phyloP scores from a whole-genome alignment of 2,888 invertebrate species.

The Molanna angustata region DNA sequence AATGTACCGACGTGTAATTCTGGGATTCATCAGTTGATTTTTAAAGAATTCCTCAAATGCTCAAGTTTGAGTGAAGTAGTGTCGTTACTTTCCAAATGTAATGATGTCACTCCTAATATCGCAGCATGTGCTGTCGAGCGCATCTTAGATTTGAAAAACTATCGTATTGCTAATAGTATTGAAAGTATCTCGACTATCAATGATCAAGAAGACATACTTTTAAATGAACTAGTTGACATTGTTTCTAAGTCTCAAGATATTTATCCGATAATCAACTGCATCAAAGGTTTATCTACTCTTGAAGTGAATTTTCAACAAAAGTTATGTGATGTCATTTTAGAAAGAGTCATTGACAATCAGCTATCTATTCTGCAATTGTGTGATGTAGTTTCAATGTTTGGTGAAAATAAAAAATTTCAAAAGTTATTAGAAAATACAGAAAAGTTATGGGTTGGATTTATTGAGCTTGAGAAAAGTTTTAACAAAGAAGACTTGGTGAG shows the following conservation, averaged over 20 bases:
- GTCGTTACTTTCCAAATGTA: constrained; percentile 49
- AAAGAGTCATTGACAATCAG: constrained; percentile 59
- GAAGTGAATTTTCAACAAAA: constrained; percentile 50
- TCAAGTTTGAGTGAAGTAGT: constrained; percentile 48
- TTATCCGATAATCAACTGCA: constrained; percentile 47
- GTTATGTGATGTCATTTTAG: constrained; percentile 61
- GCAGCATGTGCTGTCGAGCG: constrained; percentile 52
- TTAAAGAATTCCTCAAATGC: constrained; percentile 50
- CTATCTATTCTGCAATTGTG: constrained; percentile 59
- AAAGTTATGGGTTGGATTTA: constrained; percentile 65
- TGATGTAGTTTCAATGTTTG: constrained; percentile 55
- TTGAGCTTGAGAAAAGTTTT: constrained; percentile 56
- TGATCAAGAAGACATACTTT: constrained; percentile 45
- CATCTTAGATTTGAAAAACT: constrained; percentile 48
- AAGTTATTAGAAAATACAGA: constrained; percentile 57
- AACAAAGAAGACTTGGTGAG: constrained; percentile 55
- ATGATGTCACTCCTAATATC: constrained; percentile 52
- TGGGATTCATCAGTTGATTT: constrained; percentile 45
- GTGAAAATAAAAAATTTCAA: constrained; percentile 46
- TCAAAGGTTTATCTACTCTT: constrained; percentile 44
- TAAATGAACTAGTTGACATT: constrained; percentile 49
- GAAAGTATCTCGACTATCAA: constrained; percentile 35
- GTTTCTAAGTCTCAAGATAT: constrained; percentile 51
- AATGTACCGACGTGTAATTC: constrained; percentile 38
- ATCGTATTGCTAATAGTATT: constrained; percentile 29